phyloP scores from a whole-genome alignment of 1,140 invertebrate genomes.

The Diorhabda carinulata region DNA sequence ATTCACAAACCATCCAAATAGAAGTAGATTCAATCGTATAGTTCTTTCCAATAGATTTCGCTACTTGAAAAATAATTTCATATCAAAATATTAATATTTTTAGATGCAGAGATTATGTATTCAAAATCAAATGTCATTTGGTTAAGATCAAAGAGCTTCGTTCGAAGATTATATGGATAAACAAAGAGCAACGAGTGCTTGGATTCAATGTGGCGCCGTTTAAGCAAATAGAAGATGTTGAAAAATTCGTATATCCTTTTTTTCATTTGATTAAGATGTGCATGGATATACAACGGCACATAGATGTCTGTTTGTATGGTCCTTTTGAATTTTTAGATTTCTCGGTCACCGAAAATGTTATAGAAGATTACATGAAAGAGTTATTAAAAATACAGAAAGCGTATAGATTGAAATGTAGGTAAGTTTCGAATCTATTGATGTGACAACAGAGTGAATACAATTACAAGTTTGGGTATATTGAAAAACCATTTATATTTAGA shows the following conservation, averaged over 20 bases:
- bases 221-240: constrained; percentile 69
- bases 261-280: constrained; percentile 60
- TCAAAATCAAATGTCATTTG: constrained; percentile 68
- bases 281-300: constrained; percentile 73
- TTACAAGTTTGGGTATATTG: too few species aligned
- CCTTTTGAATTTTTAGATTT: constrained; percentile 79
- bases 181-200: constrained; percentile 82
- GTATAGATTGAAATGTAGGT: constrained; percentile 67
- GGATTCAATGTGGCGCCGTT: constrained; percentile 73
- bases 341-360: constrained; percentile 64
- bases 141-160: constrained; percentile 70
- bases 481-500: too few species aligned
- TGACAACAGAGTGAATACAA: too few species aligned
- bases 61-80: too few species aligned
- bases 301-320: constrained; percentile 88
- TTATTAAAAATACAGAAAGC: constrained; percentile 75
- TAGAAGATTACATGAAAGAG: constrained; percentile 69
- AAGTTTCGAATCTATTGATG: neutral
- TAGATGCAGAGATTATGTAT: constrained; percentile 61
- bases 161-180: constrained; percentile 76
- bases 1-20: too few species aligned
- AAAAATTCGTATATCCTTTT: constrained; percentile 65
- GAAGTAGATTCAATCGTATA: too few species aligned
- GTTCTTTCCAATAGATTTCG: too few species aligned
- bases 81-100: neutral